Evolutionary conservation across 2,797 vertebrate species (phyloP), one percentile per base, ranked within the genome.

Genomic region (Eidolon dupreanum): DNA sequence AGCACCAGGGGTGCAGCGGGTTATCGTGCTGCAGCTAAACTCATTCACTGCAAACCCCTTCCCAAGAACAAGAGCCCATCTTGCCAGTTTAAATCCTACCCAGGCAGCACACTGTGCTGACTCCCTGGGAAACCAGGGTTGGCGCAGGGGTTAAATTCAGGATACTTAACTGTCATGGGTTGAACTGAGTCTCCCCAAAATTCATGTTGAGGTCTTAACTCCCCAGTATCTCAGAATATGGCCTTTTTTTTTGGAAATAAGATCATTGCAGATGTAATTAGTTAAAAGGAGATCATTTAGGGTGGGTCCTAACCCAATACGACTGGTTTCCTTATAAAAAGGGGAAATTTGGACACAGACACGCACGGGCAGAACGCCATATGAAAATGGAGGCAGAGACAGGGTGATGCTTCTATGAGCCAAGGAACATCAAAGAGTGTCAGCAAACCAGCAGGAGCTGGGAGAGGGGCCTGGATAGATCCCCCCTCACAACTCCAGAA

Each of bases 81-180:
- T 28, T 41, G 16, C 26, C 41, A 0, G 6, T 24, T 43, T 17
- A 51, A 57, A 38, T 38, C n/a, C 26, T 20, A 17, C 41, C 28
- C 26, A 9, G 26, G 3, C 12, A 0, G 17, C 4, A 0, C 73
- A 15, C 1, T 4, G 16, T 3, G 0, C 9, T 1, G 2, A 38
- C 33, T 3, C 7, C 61, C 63, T 33, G 83, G 19, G 33, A 61
- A 59, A 33, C 55, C 6, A 17, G 33, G 53, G 41, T 33, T 59
- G 53, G 15, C 1, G 1, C 28, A 2, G 28, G 53, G 1, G 5
- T 49, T 19, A n/a, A 19, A n/a, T 61, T 49, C 26, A 41, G 73
- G 51, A 31, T 6, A 78, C 28, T 33, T 51, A 59, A 51, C 15
- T 15, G 16, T 22, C 5, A 3, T n/a, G 10, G 73, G 55, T 19